A percentile compares a stretch with the other conserved stretches of the same genome.
phyloP scores from a whole-genome alignment of 2,888 invertebrate genomes.

The Cremastinae sp. region DNA sequence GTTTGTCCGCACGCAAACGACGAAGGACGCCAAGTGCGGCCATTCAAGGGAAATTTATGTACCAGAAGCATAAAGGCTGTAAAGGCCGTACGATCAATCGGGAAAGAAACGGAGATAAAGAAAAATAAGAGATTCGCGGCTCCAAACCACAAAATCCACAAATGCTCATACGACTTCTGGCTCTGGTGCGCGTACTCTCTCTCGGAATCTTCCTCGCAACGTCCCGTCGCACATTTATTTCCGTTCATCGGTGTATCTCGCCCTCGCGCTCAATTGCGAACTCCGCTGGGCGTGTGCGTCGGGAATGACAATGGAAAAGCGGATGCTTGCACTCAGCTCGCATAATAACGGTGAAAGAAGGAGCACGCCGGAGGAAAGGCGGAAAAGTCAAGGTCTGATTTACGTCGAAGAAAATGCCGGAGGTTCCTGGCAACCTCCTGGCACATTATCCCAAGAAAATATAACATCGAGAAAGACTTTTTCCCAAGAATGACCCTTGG shows the following conservation, averaged over 20 bases:
- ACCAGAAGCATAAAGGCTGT: slow-evolving; percentile 73
- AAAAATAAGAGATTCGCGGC: slow-evolving; percentile 51
- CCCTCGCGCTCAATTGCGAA: slow-evolving; percentile 13
- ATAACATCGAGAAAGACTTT: slow-evolving; percentile 38
- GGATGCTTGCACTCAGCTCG: slow-evolving; percentile 57
- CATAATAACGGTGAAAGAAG: slow-evolving; percentile 48
- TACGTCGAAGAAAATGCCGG: slow-evolving; percentile 42
- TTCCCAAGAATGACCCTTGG: slow-evolving; percentile 26
- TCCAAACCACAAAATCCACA: slow-evolving; percentile 71
- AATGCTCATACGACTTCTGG: slow-evolving; percentile 64
- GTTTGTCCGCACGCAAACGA: slow-evolving; percentile 63
- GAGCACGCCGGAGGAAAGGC: slow-evolving; percentile 11
- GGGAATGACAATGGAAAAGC: slow-evolving; percentile 47
- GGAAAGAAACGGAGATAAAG: slow-evolving; percentile 35
- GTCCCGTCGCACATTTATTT: slow-evolving; percentile 17
- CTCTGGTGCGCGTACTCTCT: slow-evolving; percentile 53
- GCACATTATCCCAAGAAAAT: slow-evolving; percentile 12
- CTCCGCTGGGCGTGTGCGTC: slow-evolving; percentile 26
- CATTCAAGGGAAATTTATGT: slow-evolving; percentile 76
- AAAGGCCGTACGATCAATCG: slow-evolving; percentile 59
- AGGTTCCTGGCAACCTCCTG: slow-evolving; percentile 30
- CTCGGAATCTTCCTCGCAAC: slow-evolving; percentile 43
- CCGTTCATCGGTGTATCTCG: slow-evolving; percentile 4
- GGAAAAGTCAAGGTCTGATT: slow-evolving; percentile 45
- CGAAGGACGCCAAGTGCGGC: slow-evolving; percentile 44